Conservation (phyloP, 2,888 invertebrate species). For the Oxytorus armatus region DNA sequence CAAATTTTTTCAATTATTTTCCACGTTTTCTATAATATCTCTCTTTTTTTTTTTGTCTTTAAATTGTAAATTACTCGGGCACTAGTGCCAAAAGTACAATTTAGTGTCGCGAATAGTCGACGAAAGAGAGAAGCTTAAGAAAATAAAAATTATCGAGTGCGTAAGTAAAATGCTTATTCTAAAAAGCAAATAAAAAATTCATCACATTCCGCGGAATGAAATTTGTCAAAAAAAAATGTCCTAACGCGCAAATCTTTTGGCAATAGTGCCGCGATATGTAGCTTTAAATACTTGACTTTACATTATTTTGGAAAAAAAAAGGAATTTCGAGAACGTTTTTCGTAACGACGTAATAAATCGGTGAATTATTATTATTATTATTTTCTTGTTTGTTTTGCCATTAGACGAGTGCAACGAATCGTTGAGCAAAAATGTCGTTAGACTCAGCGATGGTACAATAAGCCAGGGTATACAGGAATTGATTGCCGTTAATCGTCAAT, state of each 20-base stretch:
- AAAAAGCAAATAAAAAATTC: neutral
- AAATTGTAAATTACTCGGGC: conserved; percentile 39
- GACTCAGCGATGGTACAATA: conserved; percentile 77
- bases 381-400: conserved; percentile 40
- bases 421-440: conserved; percentile 78
- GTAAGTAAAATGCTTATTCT: neutral
- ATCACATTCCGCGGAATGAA: neutral
- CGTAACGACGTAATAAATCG: neutral
- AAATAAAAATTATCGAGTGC: too few species aligned
- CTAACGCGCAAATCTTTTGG: neutral
- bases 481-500: conserved; percentile 79
- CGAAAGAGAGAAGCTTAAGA: too few species aligned
- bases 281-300: conserved; percentile 29
- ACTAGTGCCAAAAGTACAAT: conserved; percentile 50
- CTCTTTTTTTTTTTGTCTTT: too few species aligned
- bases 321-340: neutral
- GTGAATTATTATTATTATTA: conserved; percentile 2
- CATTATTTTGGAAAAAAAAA: neutral
- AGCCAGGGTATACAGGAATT: conserved; percentile 78
- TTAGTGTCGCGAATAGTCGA: too few species aligned
- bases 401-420: conserved; percentile 82
- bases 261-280: conserved; percentile 38
- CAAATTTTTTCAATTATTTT: conserved; percentile 44
- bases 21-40: conserved; percentile 55
- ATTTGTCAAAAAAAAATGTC: neutral